These are phyloP conservation scores for Pyrocephalus nanus DNA, from an alignment of 2,797 vertebrate species.

Conservation along the genomic window DNA sequence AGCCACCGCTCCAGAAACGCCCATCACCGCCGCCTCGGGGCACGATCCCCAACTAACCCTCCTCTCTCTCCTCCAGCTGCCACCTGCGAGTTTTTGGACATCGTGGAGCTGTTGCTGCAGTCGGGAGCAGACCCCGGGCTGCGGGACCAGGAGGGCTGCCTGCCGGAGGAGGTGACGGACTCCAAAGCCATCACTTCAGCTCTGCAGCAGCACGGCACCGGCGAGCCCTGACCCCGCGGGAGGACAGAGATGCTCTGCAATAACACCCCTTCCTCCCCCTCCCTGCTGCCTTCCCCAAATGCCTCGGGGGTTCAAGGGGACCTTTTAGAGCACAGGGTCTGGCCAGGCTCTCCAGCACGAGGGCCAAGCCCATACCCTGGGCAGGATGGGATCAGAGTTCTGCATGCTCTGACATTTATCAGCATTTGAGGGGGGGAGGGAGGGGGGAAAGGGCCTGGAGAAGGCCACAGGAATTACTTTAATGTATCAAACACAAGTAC, in stretches of 20 bases:
- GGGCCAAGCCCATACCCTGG: background rate
- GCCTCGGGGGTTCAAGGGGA: slow-evolving; percentile 5
- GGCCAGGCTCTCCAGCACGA: background rate
- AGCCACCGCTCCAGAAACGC: background rate
- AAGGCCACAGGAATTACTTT: background rate
- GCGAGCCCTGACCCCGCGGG: slow-evolving; percentile 75
- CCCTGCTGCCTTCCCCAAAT: background rate
- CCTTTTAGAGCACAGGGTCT: background rate
- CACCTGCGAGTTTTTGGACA: slow-evolving; percentile 92
- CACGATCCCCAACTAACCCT: background rate
- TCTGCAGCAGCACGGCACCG: slow-evolving; percentile 81
- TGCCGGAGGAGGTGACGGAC: slow-evolving; percentile 92
- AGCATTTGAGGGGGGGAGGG: background rate
- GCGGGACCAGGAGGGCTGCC: slow-evolving; percentile 91
- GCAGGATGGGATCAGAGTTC: slow-evolving; percentile 37
- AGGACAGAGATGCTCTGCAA: background rate
- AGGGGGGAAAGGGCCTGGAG: background rate
- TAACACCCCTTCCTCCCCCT: background rate
- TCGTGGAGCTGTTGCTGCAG: slow-evolving; percentile 91
- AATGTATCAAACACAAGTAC: slow-evolving; percentile 9
- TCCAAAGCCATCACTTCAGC: slow-evolving; percentile 86
- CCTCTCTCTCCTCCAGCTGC: slow-evolving; percentile 79
- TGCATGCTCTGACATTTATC: slow-evolving; percentile 40
- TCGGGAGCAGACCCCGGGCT: slow-evolving; percentile 88
- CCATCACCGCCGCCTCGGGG: rapidly evolving